Base-by-base conservation (phyloP, 2,113 vertebrate genomes). In the Bucco capensis region DNA sequence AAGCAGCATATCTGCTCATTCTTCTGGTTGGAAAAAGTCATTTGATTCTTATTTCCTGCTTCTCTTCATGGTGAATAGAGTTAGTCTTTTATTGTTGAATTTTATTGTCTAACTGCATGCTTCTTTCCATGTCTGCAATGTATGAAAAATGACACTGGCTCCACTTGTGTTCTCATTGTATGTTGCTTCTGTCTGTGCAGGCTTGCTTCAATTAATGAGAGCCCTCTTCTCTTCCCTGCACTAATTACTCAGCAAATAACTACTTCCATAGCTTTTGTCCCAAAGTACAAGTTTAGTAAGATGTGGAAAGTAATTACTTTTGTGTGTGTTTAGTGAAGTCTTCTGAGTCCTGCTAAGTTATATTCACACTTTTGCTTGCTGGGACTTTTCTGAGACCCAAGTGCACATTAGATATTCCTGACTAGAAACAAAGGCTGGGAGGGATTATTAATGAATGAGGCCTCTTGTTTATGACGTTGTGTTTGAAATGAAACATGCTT, bases 11-110 rank as follows among this genome's bases (percentile, higher is more conserved):
- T 94, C 89, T 92, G 77, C 69, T 92, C 27, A 1, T 81, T 75
- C 74, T 76, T 54, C 81, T 91, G 72, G 8, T 67, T 91, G 83
- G 56, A 67, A 83, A 60, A 93, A 90, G 82, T 50, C 6, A 94
- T 95, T 94, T 67, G 76, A 94, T 74, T 92, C 85, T 85, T 70
- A 88, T 95, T 96, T 95, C 85, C 92, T 95, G 85, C 88, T 76
- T 86, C 84, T 93, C 78, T 91, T 95, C 50, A 3, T 89, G 82
- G 38, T 91, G 89, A 94, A 93, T 91, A 60, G 88, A 13, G 54
- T 24, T 31, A 28, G 85, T 77, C 64, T 84, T 72, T 89, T 83
- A 78, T 78, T 88, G 94, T 73, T 77, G 64, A 62, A 15, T 71
- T 85, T 88, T 60, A 81, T 89, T 95, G 93, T 94, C 82, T 46